Conservation (phyloP, 2,797 vertebrate species). For the Enteromius argenteus region DNA sequence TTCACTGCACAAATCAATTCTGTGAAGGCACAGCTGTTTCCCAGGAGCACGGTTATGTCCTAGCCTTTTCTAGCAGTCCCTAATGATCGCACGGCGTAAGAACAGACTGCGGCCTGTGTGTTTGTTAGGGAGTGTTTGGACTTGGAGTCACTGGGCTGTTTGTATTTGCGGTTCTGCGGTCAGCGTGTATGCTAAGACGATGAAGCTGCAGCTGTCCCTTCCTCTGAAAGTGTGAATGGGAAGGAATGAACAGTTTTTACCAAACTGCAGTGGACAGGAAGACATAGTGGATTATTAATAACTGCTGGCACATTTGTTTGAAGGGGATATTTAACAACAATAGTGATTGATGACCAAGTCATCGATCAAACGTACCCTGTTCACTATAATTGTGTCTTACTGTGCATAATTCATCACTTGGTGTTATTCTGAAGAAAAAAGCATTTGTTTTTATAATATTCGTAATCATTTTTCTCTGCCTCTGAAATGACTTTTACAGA, state of each 20-base stretch:
- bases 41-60: slow-evolving; percentile 25
- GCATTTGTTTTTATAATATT: neutral
- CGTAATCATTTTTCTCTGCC: neutral
- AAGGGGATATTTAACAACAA: neutral
- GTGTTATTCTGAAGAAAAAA: neutral
- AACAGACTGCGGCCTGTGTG: slow-evolving; percentile 12
- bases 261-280: slow-evolving; percentile 7
- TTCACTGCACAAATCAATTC: slow-evolving; percentile 38
- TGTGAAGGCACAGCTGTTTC: slow-evolving; percentile 41
- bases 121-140: slow-evolving; percentile 35
- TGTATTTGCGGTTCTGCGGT: slow-evolving; percentile 40
- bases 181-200: slow-evolving; percentile 31
- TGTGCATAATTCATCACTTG: slow-evolving; percentile 2
- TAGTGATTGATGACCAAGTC: slow-evolving; percentile 16
- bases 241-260: neutral
- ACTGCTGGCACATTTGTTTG: slow-evolving; percentile 24
- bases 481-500: neutral
- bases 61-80: slow-evolving; percentile 13
- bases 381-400: neutral
- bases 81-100: slow-evolving; percentile 18
- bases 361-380: neutral
- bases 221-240: slow-evolving; percentile 30
- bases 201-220: slow-evolving; percentile 30
- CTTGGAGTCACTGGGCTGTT: slow-evolving; percentile 37
- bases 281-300: slow-evolving; percentile 29